These are phyloP conservation scores for Sebastes iracundus DNA, from an alignment of 2,797 vertebrate species.

Conservation along the genomic window DNA sequence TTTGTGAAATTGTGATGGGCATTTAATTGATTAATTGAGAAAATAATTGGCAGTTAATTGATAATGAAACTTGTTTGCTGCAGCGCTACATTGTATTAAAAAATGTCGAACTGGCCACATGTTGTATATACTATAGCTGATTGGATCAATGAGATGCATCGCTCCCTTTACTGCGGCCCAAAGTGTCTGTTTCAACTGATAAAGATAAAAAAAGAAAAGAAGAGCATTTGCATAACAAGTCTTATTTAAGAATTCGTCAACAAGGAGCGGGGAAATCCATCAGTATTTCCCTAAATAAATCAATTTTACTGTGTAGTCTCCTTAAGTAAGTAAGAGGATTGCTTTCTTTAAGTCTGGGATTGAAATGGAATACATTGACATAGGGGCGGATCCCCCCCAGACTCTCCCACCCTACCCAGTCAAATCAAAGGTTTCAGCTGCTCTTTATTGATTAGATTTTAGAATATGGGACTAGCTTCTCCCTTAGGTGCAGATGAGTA, in stretches of 20 bases:
- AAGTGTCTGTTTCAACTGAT: conserved; percentile 28
- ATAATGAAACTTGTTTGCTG: neutral
- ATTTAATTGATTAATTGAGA: neutral
- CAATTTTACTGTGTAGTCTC: conserved; percentile 71
- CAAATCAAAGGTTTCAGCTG: conserved; percentile 83
- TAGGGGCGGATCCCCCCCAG: conserved; percentile 58
- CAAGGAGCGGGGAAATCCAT: conserved; percentile 51
- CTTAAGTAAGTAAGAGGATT: conserved; percentile 81
- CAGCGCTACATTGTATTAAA: neutral
- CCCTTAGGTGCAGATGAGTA: conserved; percentile 79
- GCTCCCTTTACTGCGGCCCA: neutral
- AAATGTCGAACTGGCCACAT: neutral
- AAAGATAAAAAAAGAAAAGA: conserved; percentile 16
- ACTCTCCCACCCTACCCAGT: conserved; percentile 66
- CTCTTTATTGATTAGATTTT: conserved; percentile 84
- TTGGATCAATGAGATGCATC: conserved; percentile 28
- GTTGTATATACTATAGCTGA: conserved; percentile 1
- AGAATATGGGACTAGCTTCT: conserved; percentile 79
- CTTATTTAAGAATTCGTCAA: conserved; percentile 71
- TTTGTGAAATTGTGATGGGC: neutral
- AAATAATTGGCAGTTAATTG: neutral
- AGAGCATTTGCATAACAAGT: conserved; percentile 61
- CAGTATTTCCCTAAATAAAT: conserved; percentile 76
- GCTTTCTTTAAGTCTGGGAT: conserved; percentile 78
- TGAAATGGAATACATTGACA: conserved; percentile 83